Conservation (phyloP, 2,888 invertebrate species). For the Drosophila formosana region DNA sequence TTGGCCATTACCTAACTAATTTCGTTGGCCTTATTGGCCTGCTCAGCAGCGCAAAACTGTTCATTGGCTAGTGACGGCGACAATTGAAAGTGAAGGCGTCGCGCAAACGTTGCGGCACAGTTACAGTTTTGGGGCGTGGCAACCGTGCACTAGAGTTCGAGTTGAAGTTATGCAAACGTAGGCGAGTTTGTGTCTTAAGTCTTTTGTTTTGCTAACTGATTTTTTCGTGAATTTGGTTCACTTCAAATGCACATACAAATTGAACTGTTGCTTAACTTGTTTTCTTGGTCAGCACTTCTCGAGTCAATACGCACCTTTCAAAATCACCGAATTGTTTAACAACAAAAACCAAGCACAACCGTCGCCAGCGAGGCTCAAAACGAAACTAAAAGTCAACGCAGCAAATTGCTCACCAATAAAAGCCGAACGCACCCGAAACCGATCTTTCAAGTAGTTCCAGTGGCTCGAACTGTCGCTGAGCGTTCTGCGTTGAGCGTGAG, state of each 20-base stretch:
- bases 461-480: slow-evolving; percentile 34
- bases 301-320: slow-evolving; percentile 40
- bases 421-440: slow-evolving; percentile 15
- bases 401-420: slow-evolving; percentile 17
- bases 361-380: slow-evolving; percentile 59
- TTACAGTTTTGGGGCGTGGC: slow-evolving; percentile 36
- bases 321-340: slow-evolving; percentile 1
- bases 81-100: slow-evolving; percentile 50
- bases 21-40: slow-evolving; percentile 22
- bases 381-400: slow-evolving; percentile 77
- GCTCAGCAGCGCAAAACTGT: slow-evolving; percentile 25
- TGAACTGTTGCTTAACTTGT: slow-evolving; percentile 41
- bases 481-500: slow-evolving; percentile 1
- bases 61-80: slow-evolving; percentile 23
- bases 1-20: slow-evolving; percentile 39
- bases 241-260: slow-evolving; percentile 15
- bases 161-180: slow-evolving; percentile 48
- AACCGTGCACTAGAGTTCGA: slow-evolving; percentile 1
- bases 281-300: slow-evolving; percentile 13
- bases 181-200: slow-evolving; percentile 70
- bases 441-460: slow-evolving; percentile 8
- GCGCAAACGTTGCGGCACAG: slow-evolving; percentile 23
- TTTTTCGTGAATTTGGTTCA: slow-evolving; percentile 22
- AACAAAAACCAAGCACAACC: slow-evolving; percentile 53
- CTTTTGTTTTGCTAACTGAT: slow-evolving; percentile 51